Conservation (phyloP, 2,113 vertebrate species). For the Salminus brasiliensis region DNA sequence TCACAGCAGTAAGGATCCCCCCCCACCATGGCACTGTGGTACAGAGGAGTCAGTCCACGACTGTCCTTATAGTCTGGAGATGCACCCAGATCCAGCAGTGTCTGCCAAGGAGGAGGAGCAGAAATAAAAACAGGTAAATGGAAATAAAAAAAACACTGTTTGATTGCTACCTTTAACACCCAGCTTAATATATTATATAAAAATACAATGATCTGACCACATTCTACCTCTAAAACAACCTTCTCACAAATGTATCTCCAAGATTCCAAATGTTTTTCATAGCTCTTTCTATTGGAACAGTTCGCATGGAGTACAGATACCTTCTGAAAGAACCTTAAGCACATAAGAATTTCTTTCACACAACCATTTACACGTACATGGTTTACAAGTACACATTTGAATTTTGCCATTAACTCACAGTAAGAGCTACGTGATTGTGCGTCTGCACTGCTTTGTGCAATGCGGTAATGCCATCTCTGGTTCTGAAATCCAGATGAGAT, state of each 20-base stretch:
- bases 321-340: too few relatives aligned
- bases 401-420: conserved; percentile 62
- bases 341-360: too few relatives aligned
- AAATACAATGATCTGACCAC: too few relatives aligned
- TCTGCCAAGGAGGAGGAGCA: conserved; percentile 67
- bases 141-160: background rate
- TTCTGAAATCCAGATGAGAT: conserved; percentile 94
- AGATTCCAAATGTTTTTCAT: too few relatives aligned
- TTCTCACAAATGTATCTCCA: too few relatives aligned
- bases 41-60: conserved; percentile 90
- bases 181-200: too few relatives aligned
- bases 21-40: conserved; percentile 94
- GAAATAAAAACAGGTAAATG: background rate
- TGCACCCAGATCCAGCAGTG: conserved; percentile 90
- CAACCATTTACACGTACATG: too few relatives aligned
- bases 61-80: conserved; percentile 98
- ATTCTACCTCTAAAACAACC: too few relatives aligned
- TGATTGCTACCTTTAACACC: too few relatives aligned
- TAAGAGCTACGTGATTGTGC: conserved; percentile 75
- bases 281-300: too few relatives aligned
- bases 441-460: conserved; percentile 88
- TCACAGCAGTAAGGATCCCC: conserved; percentile 96
- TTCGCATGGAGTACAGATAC: too few relatives aligned
- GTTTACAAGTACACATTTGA: background rate
- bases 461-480: conserved; percentile 90